Conservation (phyloP, 2,888 invertebrate genomes). For the Nipponacmea schrenckii region DNA sequence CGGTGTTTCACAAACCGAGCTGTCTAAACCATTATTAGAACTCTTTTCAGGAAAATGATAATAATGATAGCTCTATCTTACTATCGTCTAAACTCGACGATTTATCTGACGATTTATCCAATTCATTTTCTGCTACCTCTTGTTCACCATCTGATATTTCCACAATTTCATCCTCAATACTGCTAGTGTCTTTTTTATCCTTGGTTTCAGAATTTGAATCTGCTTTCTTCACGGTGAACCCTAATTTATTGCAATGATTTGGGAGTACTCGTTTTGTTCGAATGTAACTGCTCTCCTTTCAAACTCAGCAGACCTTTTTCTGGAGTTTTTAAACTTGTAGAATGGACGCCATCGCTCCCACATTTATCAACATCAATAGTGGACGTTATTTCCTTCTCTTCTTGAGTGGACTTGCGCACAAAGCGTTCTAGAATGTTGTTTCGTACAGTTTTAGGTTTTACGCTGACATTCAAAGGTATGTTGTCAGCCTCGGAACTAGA, state of each 20-base stretch:
- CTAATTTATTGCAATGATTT: too few relatives aligned
- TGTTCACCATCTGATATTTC: slow-evolving; percentile 3
- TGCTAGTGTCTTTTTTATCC: neutral
- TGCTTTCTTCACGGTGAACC: neutral
- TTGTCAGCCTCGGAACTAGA: slow-evolving; percentile 58
- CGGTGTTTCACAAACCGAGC: slow-evolving; percentile 9
- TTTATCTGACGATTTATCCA: slow-evolving; percentile 9
- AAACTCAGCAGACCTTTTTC: too few relatives aligned
- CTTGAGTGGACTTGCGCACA: slow-evolving; percentile 38
- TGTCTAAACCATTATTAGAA: slow-evolving; percentile 9
- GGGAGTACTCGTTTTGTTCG: too few relatives aligned
- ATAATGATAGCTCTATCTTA: slow-evolving; percentile 2
- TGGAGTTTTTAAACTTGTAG: too few relatives aligned
- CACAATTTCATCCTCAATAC: neutral
- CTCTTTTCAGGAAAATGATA: slow-evolving; percentile 12
- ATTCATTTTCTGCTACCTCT: slow-evolving; percentile 12
- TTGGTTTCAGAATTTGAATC: neutral
- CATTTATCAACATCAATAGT: slow-evolving; percentile 39
- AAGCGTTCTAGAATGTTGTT: slow-evolving; percentile 41
- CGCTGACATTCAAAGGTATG: slow-evolving; percentile 9
- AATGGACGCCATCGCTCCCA: too few relatives aligned
- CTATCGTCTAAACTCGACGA: neutral
- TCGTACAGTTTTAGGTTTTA: slow-evolving; percentile 28
- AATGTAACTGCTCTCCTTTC: too few relatives aligned
- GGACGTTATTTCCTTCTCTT: slow-evolving; percentile 48